Evolutionary conservation across 2,888 invertebrate species (phyloP).

Genomic region (Noctua comes): DNA sequence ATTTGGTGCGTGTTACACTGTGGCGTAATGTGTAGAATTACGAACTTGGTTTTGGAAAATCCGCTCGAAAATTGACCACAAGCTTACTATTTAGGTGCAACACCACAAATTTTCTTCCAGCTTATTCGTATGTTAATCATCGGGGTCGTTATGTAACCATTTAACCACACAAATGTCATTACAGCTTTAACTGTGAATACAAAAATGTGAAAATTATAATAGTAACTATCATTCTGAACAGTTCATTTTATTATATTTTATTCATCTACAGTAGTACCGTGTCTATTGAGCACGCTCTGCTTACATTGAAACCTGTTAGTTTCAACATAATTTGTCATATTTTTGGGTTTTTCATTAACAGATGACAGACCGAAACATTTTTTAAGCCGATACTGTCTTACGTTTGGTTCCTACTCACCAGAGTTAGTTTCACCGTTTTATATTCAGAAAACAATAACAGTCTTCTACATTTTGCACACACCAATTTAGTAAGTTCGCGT

Average conservation of each 20-base stretch:
- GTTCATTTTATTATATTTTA: not conserved
- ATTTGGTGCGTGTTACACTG: constrained; percentile 71
- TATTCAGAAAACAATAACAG: not conserved
- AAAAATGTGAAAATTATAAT: not conserved
- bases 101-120: not conserved
- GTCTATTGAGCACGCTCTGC: not conserved
- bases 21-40: constrained; percentile 46
- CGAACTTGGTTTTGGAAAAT: not conserved
- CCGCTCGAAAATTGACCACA: not conserved
- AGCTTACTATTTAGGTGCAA: too few relatives aligned
- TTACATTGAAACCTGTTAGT: not conserved
- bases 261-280: not conserved
- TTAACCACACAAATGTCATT: not conserved
- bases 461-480: not conserved
- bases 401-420: not conserved
- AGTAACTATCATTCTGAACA: not conserved
- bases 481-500: not conserved
- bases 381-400: not conserved
- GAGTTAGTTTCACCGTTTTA: not conserved
- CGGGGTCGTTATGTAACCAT: not conserved
- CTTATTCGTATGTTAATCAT: not conserved
- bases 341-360: not conserved
- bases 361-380: not conserved
- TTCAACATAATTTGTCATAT: not conserved
- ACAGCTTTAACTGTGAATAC: not conserved